Conservation (phyloP, 2,113 vertebrate genomes). For the Orycteropus afer region DNA sequence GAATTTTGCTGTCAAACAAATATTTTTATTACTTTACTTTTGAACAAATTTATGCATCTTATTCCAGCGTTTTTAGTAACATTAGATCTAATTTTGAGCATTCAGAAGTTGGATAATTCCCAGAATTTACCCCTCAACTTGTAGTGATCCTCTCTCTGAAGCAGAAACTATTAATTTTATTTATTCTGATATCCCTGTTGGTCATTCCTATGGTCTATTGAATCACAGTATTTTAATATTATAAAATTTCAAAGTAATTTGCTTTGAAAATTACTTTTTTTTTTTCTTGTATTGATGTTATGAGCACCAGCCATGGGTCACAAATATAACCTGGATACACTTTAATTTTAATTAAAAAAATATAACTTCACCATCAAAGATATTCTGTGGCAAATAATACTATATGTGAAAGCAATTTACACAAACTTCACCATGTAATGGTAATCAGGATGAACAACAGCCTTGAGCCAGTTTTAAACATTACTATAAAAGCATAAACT, state of each 20-base stretch:
- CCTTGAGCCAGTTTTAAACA: background rate
- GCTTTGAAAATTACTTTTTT: constrained; percentile 23
- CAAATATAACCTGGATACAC: background rate
- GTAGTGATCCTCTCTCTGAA: background rate
- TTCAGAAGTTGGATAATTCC: constrained; percentile 42
- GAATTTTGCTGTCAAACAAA: background rate
- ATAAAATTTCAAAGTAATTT: constrained; percentile 25
- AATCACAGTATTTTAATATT: background rate
- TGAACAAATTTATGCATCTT: background rate
- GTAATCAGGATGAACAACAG: background rate
- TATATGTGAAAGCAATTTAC: background rate
- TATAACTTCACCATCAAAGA: background rate
- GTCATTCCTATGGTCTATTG: background rate
- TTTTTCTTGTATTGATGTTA: background rate
- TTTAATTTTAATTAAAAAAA: constrained; percentile 24
- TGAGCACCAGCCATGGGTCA: background rate
- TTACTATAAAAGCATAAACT: background rate
- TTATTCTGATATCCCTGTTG: background rate
- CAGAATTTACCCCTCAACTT: background rate
- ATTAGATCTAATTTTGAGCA: constrained; percentile 20
- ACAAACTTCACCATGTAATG: background rate
- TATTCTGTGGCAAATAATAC: background rate
- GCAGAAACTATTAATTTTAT: constrained; percentile 23
- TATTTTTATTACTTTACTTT: background rate
- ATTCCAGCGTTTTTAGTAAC: background rate